phyloP scores from a whole-genome alignment of 2,113 vertebrate genomes.

The Puffinus mauretanicus region DNA sequence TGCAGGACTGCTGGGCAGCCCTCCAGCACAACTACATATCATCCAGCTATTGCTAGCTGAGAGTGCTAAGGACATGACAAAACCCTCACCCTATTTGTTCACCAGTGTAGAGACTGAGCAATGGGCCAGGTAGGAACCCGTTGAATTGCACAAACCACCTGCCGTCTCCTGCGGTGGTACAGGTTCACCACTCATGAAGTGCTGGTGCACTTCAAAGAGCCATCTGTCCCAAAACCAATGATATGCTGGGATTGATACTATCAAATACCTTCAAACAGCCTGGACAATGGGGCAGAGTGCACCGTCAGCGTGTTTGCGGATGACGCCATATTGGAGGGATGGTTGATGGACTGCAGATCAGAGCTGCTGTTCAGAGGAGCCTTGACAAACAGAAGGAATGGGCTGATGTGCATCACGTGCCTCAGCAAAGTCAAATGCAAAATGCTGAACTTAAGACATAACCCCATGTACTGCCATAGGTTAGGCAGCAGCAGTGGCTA shows the following conservation, averaged over 20 bases:
- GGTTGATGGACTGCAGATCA: not conserved
- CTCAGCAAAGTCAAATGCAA: not conserved
- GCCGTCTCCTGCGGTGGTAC: not conserved
- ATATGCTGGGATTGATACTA: not conserved
- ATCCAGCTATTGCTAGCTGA: not conserved
- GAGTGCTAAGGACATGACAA: not conserved
- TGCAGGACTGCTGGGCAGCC: not conserved
- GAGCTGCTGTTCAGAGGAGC: not conserved
- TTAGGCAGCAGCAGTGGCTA: not conserved
- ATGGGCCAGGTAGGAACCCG: not conserved
- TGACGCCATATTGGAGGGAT: not conserved
- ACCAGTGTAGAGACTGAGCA: not conserved
- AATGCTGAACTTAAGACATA: not conserved
- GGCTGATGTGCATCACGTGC: not conserved
- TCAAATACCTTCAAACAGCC: not conserved
- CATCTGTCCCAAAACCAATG: not conserved
- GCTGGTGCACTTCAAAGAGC: not conserved
- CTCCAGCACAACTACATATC: not conserved
- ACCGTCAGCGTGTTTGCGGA: rapidly evolving
- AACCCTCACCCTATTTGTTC: too few species aligned
- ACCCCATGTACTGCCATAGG: not conserved
- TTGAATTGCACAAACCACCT: not conserved
- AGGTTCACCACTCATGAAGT: not conserved
- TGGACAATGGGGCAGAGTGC: not conserved
- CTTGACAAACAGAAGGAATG: not conserved